phyloP scores from a whole-genome alignment of 2,888 invertebrate species.

The Bursaphelenchus okinawaensis region DNA sequence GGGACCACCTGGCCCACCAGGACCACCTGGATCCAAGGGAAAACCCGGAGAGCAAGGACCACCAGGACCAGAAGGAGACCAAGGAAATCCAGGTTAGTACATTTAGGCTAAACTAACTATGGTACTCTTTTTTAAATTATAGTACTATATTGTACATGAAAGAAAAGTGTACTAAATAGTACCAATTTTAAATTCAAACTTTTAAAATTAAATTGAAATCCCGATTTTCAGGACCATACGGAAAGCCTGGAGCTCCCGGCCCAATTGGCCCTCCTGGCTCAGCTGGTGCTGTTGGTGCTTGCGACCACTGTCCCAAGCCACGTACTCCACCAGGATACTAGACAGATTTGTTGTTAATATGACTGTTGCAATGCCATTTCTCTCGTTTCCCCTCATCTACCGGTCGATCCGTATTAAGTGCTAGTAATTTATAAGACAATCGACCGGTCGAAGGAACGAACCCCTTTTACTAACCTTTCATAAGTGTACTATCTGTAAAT shows the following conservation, averaged over 20 bases:
- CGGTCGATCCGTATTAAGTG: too few relatives aligned
- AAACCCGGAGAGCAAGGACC: constrained; percentile 42
- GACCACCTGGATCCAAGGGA: constrained; percentile 36
- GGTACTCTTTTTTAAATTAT: constrained; percentile 21
- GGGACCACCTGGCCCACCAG: constrained; percentile 41
- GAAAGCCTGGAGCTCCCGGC: constrained; percentile 46
- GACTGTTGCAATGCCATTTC: background rate
- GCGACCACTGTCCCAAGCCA: constrained; percentile 52
- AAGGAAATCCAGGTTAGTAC: constrained; percentile 46
- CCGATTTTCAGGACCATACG: constrained; percentile 36
- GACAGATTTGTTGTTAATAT: constrained; percentile 12
- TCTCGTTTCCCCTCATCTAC: background rate
- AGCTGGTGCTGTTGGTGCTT: constrained; percentile 42
- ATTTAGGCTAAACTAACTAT: background rate
- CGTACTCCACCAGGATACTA: constrained; percentile 53
- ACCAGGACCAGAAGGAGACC: constrained; percentile 49
- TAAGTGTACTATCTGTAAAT: too few relatives aligned
- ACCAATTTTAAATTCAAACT: background rate
- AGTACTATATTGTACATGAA: constrained; percentile 45
- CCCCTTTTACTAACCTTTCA: too few relatives aligned
- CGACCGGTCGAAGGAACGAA: too few relatives aligned
- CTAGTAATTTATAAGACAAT: too few relatives aligned
- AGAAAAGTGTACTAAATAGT: background rate
- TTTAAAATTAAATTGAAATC: background rate
- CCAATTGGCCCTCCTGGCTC: constrained; percentile 31